phyloP scores from a whole-genome alignment of 1,140 invertebrate genomes.

The Drosophila rhopaloa region DNA sequence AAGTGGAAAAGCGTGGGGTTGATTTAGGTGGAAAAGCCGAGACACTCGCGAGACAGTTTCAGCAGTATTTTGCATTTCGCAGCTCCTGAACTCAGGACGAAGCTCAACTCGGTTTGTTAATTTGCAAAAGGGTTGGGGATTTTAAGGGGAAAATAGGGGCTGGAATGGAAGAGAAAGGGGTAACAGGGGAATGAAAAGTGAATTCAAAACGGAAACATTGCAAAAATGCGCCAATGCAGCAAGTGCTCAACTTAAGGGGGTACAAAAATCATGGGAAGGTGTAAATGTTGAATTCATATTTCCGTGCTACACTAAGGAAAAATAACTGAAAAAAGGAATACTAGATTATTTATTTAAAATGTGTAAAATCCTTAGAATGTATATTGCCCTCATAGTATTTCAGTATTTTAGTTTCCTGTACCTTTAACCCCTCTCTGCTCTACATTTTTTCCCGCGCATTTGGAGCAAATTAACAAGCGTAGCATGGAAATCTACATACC shows the following conservation, averaged over 20 bases:
- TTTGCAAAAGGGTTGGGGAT: slow-evolving; percentile 26
- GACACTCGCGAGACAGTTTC: slow-evolving; percentile 73
- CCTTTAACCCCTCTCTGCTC: slow-evolving; percentile 11
- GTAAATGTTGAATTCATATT: slow-evolving; percentile 34
- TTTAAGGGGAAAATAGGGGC: slow-evolving; percentile 5
- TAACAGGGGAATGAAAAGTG: slow-evolving; percentile 63
- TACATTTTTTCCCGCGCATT: slow-evolving; percentile 53
- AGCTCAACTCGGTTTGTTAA: slow-evolving; percentile 60
- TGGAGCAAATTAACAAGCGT: slow-evolving; percentile 73
- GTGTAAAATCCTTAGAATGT: not conserved
- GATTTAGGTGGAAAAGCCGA: slow-evolving; percentile 47
- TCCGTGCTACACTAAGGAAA: slow-evolving; percentile 45
- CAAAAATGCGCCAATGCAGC: slow-evolving; percentile 82
- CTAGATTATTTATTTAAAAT: not conserved
- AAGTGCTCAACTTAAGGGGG: slow-evolving; percentile 43
- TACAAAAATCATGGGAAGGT: not conserved
- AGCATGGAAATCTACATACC: slow-evolving; percentile 29
- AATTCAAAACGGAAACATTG: slow-evolving; percentile 82
- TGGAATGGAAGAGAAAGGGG: not conserved
- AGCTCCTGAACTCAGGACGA: slow-evolving; percentile 48
- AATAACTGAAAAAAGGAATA: not conserved
- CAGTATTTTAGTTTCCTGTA: not conserved
- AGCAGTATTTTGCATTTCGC: slow-evolving; percentile 38
- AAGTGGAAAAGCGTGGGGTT: slow-evolving; percentile 13
- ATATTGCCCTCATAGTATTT: not conserved